Conservation (phyloP, 2,888 invertebrate species). For the Himalopsyche tibetana region DNA sequence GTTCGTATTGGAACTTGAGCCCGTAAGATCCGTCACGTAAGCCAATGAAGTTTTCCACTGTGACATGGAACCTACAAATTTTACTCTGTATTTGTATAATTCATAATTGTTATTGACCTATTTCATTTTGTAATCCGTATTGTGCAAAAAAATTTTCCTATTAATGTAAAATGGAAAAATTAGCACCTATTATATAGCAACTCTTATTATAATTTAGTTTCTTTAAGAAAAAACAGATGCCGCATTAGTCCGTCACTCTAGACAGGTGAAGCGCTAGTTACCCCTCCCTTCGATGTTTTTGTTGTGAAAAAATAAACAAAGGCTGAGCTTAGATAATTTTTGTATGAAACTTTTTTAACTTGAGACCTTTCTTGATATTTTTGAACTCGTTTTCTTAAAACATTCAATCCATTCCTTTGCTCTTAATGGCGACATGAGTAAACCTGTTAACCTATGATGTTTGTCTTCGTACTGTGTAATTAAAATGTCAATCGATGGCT, state of each 20-base stretch:
- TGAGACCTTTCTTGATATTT: background rate
- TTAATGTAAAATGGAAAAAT: no score
- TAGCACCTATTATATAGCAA: background rate
- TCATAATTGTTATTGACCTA: no score
- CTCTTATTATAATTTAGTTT: background rate
- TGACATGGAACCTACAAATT: no score
- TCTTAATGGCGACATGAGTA: background rate
- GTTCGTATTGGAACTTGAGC: no score
- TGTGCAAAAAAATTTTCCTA: no score
- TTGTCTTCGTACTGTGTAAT: background rate
- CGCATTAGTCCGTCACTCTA: background rate
- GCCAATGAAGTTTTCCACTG: no score
- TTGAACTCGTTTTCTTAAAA: background rate
- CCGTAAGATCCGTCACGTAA: no score
- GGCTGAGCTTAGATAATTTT: constrained; percentile 34
- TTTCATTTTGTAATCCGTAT: no score
- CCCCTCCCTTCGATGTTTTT: constrained; percentile 46
- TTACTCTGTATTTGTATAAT: no score
- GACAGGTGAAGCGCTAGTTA: constrained; percentile 6
- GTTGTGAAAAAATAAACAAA: constrained; percentile 46
- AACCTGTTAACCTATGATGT: constrained; percentile 9
- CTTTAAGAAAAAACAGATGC: background rate
- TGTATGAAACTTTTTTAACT: constrained; percentile 34
- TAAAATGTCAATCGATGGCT: constrained; percentile 46
- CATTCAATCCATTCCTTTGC: background rate